phyloP scores from a whole-genome alignment of 2,888 invertebrate species.

The Zaprionus lineosus region DNA sequence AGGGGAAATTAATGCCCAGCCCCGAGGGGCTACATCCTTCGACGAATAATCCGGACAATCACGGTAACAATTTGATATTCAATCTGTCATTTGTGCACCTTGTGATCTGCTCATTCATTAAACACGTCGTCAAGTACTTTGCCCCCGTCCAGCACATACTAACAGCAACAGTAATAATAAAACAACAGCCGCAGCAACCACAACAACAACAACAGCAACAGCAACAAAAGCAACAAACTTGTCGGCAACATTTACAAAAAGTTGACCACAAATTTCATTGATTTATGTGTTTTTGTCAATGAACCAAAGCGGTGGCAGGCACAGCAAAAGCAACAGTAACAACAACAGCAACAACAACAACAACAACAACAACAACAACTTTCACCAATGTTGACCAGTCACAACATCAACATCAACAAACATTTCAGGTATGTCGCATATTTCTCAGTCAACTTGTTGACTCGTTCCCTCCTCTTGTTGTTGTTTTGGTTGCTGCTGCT shows the following conservation, averaged over 20 bases:
- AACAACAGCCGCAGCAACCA: too few species aligned
- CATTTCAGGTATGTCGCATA: constrained; percentile 41
- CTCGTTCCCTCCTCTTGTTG: constrained; percentile 24
- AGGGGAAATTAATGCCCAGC: too few species aligned
- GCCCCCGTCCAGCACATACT: constrained; percentile 4
- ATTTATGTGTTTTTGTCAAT: constrained; percentile 56
- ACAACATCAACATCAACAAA: constrained; percentile 26
- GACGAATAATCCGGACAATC: too few species aligned
- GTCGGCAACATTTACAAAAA: too few species aligned
- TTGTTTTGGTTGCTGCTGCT: too few species aligned
- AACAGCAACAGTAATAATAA: too few species aligned
- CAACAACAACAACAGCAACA: too few species aligned
- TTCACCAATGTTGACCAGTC: constrained; percentile 44
- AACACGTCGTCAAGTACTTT: constrained; percentile 16
- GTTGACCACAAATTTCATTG: constrained; percentile 49
- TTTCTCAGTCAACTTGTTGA: constrained; percentile 47
- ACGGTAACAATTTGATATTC: too few species aligned
- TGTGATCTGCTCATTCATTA: neutral
- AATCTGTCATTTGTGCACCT: too few species aligned
- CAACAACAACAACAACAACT: constrained; percentile 50
- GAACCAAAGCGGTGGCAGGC: constrained; percentile 29
- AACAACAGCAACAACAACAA: constrained; percentile 11
- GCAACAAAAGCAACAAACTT: too few species aligned
- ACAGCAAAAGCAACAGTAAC: constrained; percentile 24
- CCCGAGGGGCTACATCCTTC: too few species aligned